These are phyloP conservation scores for Phylloscopus trochiloides DNA, from an alignment of 2,113 vertebrate genomes.

Conservation along the genomic window DNA sequence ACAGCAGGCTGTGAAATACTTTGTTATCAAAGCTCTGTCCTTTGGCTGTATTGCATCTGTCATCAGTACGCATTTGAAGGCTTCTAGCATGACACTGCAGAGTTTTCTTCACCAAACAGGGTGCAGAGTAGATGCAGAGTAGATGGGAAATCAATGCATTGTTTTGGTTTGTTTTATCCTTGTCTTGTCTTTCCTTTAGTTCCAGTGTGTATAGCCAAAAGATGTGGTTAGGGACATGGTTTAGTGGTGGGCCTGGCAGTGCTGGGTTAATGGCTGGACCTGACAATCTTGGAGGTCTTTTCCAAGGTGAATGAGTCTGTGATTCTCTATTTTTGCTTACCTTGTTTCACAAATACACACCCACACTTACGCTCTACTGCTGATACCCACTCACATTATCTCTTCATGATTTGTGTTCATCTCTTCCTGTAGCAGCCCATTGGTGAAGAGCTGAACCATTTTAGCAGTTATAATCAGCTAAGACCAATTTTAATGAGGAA, in stretches of 20 bases:
- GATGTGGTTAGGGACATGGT: background rate
- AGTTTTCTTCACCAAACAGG: background rate
- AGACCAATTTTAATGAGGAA: background rate
- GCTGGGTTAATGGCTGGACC: background rate
- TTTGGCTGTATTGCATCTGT: background rate
- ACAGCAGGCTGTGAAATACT: background rate
- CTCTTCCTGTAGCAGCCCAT: background rate
- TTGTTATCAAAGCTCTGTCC: background rate
- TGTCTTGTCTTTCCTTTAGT: background rate
- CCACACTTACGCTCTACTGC: fast-evolving
- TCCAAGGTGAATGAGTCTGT: too few species aligned
- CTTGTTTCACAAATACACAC: background rate
- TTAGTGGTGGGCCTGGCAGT: background rate
- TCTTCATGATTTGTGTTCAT: background rate
- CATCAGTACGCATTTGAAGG: background rate
- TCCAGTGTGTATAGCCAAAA: background rate
- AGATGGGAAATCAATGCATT: background rate
- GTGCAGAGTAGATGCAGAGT: background rate
- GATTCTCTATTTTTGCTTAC: background rate
- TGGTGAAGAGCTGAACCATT: background rate
- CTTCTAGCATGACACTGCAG: background rate
- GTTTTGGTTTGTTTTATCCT: fast-evolving
- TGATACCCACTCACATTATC: background rate
- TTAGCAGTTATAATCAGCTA: background rate
- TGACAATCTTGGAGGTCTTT: background rate